Base-by-base conservation (phyloP, 1,140 invertebrate genomes). In the Mizuhopecten yessoensis region DNA sequence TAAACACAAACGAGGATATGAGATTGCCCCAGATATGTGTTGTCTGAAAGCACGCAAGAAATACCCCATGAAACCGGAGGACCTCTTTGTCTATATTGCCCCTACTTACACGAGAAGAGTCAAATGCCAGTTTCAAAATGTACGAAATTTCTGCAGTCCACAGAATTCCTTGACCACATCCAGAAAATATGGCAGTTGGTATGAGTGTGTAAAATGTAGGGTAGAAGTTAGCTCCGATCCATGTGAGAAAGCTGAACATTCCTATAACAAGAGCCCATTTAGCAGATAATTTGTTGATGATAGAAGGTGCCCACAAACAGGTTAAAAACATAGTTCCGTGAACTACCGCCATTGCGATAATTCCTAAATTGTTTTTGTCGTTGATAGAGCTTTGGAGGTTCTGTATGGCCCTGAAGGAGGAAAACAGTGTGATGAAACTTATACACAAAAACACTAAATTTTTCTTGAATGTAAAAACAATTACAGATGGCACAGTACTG, bases 11-110 rank as follows among this genome's bases (percentile, higher is more conserved):
- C 0, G 95, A 96, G 2, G 96, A 96, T 49, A 96, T 94, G 2
- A 96, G 93, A 91, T 96, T 96, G 7, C 96, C 96, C 95, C 95
- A 96, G 39, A 96, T 96, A 93, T 96, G 96, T n/a, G 96, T 96
- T 13, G 96, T 96, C 89, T 96, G 96, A 91, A 96, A 96, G 90
- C 96, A 96, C 17, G 96, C 96, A n/a, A 96, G 92, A 92, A 96
- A 96, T 90, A 96, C 94, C 17, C 96, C 96, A 90, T 96, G 95
- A 88, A 96, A 96, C n/a, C 95, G 93, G 88, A 96, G 96, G 91
- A 96, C 94, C 88, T 96, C 95, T 33, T 94, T 94, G 39, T 96
- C 95, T 29, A 96, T 90, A 33, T 94, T 92, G 36, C 95, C 94
- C 45, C 93, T 94, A 0, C 93, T 94, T 15, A 94, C 91, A 45